Percentiles rank a stretch among this genome's conserved stretches.
These are phyloP conservation scores for Aphidius gifuensis DNA, from an alignment of 1,140 invertebrate species.

Conservation along the genomic window DNA sequence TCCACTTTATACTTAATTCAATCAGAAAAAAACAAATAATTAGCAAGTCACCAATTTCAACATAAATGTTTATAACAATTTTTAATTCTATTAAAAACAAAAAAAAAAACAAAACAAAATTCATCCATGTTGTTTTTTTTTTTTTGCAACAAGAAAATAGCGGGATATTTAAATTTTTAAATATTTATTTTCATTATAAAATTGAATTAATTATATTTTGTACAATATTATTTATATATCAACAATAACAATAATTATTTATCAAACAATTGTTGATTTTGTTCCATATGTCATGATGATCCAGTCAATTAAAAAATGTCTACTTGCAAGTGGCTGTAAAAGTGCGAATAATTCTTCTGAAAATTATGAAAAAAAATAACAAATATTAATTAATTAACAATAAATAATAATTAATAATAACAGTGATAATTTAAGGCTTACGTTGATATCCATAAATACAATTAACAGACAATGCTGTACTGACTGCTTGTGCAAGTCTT, in stretches of 20 bases:
- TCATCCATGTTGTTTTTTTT: too few species aligned
- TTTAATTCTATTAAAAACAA: too few species aligned
- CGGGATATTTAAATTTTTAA: too few species aligned
- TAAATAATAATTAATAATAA: constrained; percentile 8
- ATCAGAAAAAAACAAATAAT: too few species aligned
- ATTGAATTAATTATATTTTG: too few species aligned
- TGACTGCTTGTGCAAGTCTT: constrained; percentile 72
- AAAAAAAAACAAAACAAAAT: too few species aligned
- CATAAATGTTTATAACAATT: too few species aligned
- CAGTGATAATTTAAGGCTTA: constrained; percentile 32
- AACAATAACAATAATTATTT: background rate
- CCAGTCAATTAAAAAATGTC: constrained; percentile 53
- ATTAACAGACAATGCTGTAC: constrained; percentile 68
- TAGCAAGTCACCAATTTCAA: too few species aligned
- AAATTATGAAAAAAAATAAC: constrained; percentile 31
- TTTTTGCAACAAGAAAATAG: too few species aligned
- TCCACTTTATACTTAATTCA: too few species aligned
- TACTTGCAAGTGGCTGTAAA: constrained; percentile 48
- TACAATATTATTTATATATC: background rate
- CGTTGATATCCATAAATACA: constrained; percentile 73
- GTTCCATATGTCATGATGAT: constrained; percentile 47
- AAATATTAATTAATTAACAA: background rate
- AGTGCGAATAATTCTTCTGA: constrained; percentile 51
- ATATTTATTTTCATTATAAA: too few species aligned
- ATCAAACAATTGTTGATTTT: constrained; percentile 35